Evolutionary conservation across 2,888 invertebrate species (phyloP), one percentile per base, ranked within the genome.

Genomic region (Campopleginae sp.): DNA sequence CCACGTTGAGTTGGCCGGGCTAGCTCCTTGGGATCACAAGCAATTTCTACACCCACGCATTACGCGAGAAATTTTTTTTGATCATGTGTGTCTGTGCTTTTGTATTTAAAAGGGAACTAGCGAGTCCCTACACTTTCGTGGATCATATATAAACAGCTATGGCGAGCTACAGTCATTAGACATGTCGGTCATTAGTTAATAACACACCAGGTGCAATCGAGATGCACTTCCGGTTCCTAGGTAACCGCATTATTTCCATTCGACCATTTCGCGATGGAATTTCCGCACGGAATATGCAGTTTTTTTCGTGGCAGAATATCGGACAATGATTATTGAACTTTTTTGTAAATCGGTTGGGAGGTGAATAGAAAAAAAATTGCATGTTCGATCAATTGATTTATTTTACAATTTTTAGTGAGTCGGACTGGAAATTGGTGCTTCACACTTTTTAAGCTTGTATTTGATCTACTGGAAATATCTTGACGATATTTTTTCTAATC

Each of bases 41-140:
- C 93, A 92, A 93, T 93, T 93, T 93, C 93, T 91, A 93, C 93
- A 92, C 93, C 93, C 92, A 92, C 91, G 90, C 88, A 92, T 92
- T 93, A 93, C 89, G 88, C 87, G 85, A 88, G 87, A 75, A 79
- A 83, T 71, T 77, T 78, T 66, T 48, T 65, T 46, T n/a, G 33
- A 19, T 33, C 17, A 17, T 58, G 46, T 46, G 17, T 17, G 14
- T 27, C 12, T 58, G 14, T 27, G 54, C 2, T 23, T 23, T 23
- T 8, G 54, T 54, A 10, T 46, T 48, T 7, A 19, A 48, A 38
- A 27, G 23, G 2, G 23, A 63, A 75, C 80, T 80, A 74, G 44
- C 48, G 51, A 74, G 54, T 44, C 1, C n/a, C 46, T 0, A n/a
- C 68, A 42, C 54, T 51, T 44, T 46, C 58, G 66, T 78, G 46